Conservation (phyloP, 2,888 invertebrate genomes). For the Xiphydria camelus region DNA sequence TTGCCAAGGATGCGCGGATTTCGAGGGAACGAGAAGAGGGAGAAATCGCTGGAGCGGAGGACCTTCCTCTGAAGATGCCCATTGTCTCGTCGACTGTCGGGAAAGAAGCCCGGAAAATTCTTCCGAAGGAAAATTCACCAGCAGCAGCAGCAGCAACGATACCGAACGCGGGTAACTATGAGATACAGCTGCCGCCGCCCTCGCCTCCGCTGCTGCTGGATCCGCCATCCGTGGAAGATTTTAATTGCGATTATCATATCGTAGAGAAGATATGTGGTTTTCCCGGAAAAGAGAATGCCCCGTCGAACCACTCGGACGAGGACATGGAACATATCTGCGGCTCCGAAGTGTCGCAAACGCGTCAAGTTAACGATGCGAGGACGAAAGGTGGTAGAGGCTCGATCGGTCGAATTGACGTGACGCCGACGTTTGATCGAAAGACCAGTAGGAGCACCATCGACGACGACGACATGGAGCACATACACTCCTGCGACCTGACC, state of each 20-base stretch:
- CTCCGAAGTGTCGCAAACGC: conserved; percentile 32
- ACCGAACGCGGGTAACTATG: background rate
- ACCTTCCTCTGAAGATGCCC: background rate
- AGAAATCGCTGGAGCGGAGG: too few species aligned
- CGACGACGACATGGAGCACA: conserved; percentile 48
- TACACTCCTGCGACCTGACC: conserved; percentile 33
- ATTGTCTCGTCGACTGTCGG: background rate
- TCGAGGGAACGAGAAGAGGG: too few species aligned
- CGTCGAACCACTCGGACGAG: conserved; percentile 43
- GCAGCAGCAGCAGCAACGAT: too few species aligned
- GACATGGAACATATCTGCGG: conserved; percentile 47
- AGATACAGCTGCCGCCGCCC: background rate
- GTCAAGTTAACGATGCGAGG: conserved; percentile 12
- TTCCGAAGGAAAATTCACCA: background rate
- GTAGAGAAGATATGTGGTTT: conserved; percentile 30
- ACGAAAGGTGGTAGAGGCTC: conserved; percentile 11
- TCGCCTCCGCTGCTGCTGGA: conserved; percentile 16
- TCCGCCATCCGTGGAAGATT: conserved; percentile 27
- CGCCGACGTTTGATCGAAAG: conserved; percentile 21
- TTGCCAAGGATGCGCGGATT: background rate
- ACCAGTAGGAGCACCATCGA: conserved; percentile 32
- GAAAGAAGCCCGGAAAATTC: background rate
- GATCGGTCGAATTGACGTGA: conserved; percentile 19
- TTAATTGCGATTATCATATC: conserved; percentile 45
- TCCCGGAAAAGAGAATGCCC: conserved; percentile 20